A percentile compares a stretch with the other conserved stretches of the same genome.
These are phyloP conservation scores for Pterobdella sp. DNA, from an alignment of 2,888 invertebrate species.

Conservation along the genomic window DNA sequence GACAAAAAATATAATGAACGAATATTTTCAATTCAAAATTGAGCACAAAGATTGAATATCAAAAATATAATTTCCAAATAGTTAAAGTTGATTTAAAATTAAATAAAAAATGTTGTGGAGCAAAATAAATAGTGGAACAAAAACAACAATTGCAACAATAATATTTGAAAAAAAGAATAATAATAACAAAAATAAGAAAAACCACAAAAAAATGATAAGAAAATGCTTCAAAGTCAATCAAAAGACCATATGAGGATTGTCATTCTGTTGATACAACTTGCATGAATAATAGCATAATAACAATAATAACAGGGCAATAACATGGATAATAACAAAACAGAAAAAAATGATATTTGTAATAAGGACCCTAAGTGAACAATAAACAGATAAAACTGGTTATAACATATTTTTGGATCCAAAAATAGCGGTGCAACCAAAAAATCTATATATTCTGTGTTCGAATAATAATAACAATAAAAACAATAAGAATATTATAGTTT, in stretches of 20 bases:
- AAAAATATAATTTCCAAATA: not conserved
- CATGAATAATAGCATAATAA: no score
- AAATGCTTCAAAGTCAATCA: not conserved
- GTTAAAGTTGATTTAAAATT: not conserved
- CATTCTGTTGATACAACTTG: no score
- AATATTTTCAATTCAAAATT: not conserved
- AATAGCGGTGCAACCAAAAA: no score
- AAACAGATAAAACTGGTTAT: no score
- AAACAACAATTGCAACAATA: not conserved
- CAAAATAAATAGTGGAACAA: not conserved
- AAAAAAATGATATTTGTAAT: not conserved
- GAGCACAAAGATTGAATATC: not conserved
- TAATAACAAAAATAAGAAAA: not conserved
- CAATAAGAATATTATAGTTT: constrained; percentile 13
- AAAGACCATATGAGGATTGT: not conserved
- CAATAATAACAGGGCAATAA: no score
- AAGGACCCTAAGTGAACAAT: not conserved
- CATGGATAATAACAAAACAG: no score
- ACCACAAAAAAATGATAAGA: not conserved
- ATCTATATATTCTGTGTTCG: no score
- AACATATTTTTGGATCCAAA: no score
- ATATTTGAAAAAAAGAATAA: not conserved
- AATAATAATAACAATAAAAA: constrained; percentile 15
- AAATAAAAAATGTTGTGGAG: not conserved
- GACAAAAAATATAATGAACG: not conserved